Evolutionary conservation across 2,888 invertebrate species (phyloP), one percentile per base, ranked within the genome.

Genomic region (Schrankia costaestrigalis): DNA sequence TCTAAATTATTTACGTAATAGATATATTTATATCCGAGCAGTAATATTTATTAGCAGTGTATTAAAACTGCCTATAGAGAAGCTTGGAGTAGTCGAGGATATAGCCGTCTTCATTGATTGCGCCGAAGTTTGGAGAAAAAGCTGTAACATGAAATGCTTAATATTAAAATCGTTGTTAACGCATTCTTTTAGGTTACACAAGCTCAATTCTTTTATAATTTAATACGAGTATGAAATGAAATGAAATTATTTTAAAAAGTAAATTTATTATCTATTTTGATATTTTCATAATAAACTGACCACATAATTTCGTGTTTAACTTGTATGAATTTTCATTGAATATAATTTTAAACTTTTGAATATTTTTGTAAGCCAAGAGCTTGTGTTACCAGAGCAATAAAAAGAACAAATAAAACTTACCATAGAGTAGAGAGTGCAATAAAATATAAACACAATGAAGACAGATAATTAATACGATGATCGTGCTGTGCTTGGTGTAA

Each of bases 91-190:
- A 40, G 30, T 35, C 52, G 25, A 29, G 31, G 25, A 32, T 17
- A 25, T 33, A 11, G 11, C 9, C 31, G 17, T 34, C 43, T 59
- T 85, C 78, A 83, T 26, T 61, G 79, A 54, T 73, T 83, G 57
- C 86, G 84, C 47, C 85, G 81, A 51, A 86, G 65, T 65, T 83
- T 86, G 52, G 83, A 75, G 78, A 86, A 85, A 67, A 86, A 84
- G 54, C 86, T 86, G 85, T 46, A 75, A 76, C 69, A 74, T 40
- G 56, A 25, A 56, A 34, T 40, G 57, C 13, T n/a, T n/a, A n/a
- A n/a, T n/a, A n/a, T n/a, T n/a, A n/a, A n/a, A n/a, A n/a, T n/a
- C n/a, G n/a, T n/a, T n/a, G n/a, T n/a, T n/a, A n/a, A n/a, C n/a
- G n/a, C n/a, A n/a, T n/a, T n/a, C n/a, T n/a, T n/a, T n/a, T 2